Evolutionary conservation across 2,797 vertebrate species (phyloP).

Genomic region (Nyctalus aviator): DNA sequence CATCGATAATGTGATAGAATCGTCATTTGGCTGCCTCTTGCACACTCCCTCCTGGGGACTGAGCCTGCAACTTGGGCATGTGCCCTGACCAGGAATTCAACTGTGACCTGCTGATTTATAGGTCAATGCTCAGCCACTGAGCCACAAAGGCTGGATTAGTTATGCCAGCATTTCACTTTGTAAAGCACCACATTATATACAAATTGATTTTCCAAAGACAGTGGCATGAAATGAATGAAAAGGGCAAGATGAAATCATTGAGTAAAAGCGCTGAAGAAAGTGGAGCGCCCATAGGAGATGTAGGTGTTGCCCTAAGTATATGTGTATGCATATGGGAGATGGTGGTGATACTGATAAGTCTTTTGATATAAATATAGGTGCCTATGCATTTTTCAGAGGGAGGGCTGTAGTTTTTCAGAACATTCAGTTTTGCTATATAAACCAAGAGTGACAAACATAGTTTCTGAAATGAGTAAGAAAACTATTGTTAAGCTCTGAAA

Average conservation of each 20-base stretch:
- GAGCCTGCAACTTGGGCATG: no score
- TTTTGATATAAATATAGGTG: background rate
- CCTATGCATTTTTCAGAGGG: background rate
- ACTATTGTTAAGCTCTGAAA: constrained; percentile 26
- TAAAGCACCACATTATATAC: background rate
- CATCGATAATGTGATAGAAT: no score
- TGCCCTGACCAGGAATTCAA: no score
- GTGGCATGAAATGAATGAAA: background rate
- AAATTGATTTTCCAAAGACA: background rate
- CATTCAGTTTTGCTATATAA: background rate
- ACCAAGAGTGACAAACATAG: background rate
- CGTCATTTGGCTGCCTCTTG: no score
- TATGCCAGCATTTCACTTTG: background rate
- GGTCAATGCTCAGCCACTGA: no score
- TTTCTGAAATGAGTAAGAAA: constrained; percentile 43
- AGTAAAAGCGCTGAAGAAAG: background rate
- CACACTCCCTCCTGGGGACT: no score
- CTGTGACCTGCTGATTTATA: no score
- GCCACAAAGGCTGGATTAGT: background rate
- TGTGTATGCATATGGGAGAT: background rate
- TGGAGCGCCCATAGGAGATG: background rate
- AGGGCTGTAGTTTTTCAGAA: background rate
- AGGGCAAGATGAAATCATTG: background rate
- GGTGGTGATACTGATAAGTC: background rate
- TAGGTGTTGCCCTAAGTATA: background rate